A percentile compares a stretch with the other conserved stretches of the same genome.
Conservation (phyloP, 2,113 vertebrate genomes). For the Montifringilla adamsi region DNA sequence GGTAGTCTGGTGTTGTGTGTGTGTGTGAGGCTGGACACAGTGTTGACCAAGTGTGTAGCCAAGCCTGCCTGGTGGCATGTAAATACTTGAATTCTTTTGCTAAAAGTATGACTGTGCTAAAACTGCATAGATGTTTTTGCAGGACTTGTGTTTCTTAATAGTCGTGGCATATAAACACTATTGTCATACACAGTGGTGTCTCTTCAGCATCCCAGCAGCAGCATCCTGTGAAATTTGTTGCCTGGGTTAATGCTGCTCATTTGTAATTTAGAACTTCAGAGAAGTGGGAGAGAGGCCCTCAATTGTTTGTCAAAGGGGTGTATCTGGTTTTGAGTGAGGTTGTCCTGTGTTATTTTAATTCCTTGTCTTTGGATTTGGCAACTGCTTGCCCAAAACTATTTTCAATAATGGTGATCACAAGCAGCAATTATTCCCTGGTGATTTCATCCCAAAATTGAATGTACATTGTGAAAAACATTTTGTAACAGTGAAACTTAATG, state of each 20-base stretch:
- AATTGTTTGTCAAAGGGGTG: background rate
- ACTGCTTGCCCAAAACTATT: background rate
- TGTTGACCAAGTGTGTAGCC: background rate
- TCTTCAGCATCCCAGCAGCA: background rate
- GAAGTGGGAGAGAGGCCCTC: background rate
- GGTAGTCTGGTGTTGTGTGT: background rate
- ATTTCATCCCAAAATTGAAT: background rate
- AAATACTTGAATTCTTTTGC: background rate
- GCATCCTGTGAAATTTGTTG: background rate
- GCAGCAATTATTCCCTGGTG: background rate
- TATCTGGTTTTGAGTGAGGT: background rate
- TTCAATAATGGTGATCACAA: background rate
- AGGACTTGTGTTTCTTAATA: background rate
- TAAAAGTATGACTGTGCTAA: background rate
- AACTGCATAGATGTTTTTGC: background rate
- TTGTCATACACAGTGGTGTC: background rate
- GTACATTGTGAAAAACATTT: background rate
- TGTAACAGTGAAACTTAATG: background rate
- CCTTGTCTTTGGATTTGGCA: background rate
- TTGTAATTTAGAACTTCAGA: background rate
- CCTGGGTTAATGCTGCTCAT: background rate
- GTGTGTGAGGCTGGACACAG: background rate
- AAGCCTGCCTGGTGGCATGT: background rate
- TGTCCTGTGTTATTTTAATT: background rate
- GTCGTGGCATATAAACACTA: background rate